Conservation (phyloP, 2,888 invertebrate species). For the Mylabris sibirica region DNA sequence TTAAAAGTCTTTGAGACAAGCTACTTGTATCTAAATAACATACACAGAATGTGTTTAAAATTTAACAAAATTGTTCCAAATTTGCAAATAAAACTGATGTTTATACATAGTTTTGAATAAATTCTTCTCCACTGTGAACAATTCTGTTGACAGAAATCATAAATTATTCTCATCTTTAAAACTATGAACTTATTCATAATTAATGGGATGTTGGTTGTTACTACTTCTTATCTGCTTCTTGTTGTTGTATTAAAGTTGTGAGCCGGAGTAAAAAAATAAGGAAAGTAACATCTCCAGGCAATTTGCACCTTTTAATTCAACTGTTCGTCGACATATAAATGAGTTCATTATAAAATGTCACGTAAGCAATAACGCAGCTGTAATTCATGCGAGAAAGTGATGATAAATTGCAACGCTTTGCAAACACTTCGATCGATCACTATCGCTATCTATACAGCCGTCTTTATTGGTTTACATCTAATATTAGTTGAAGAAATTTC, state of each 20-base stretch:
- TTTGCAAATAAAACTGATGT: conserved; percentile 1
- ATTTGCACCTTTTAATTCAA: conserved; percentile 22
- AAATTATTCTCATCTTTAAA: background rate
- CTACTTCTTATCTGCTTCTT: too few species aligned
- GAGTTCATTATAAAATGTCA: conserved; percentile 45
- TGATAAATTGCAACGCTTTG: conserved; percentile 30
- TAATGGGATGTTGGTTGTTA: background rate
- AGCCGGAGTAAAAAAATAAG: background rate
- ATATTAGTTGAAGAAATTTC: background rate
- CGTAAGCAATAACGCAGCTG: conserved; percentile 41
- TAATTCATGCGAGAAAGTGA: conserved; percentile 21
- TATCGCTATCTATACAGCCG: background rate
- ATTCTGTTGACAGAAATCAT: background rate
- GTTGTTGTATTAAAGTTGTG: background rate
- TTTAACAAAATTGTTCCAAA: background rate
- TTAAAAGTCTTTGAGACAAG: background rate
- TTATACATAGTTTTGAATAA: background rate
- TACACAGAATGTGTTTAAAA: background rate
- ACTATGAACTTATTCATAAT: background rate
- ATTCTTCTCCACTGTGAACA: background rate
- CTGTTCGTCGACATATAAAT: conserved; percentile 37
- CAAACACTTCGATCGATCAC: conserved; percentile 14
- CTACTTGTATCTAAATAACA: background rate
- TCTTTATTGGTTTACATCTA: background rate
- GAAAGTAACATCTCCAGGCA: background rate